These are phyloP conservation scores for Drymonia ruficornis DNA, from an alignment of 2,888 invertebrate species.

Conservation along the genomic window DNA sequence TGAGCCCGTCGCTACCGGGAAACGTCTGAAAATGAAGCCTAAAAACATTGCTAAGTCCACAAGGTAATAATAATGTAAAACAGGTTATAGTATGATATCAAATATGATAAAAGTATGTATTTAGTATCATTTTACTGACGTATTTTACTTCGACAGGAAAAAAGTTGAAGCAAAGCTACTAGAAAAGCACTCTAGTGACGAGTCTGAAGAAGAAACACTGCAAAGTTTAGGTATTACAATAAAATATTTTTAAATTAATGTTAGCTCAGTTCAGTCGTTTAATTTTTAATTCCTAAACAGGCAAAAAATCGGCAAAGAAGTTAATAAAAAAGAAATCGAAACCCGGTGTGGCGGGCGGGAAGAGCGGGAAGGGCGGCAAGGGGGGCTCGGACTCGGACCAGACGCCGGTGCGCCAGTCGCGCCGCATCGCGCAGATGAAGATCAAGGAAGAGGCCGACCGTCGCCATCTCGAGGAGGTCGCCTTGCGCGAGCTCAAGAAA, in stretches of 20 bases:
- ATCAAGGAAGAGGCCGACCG: slow-evolving; percentile 94
- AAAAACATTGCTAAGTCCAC: slow-evolving; percentile 74
- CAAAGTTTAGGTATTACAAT: slow-evolving; percentile 68
- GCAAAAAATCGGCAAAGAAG: slow-evolving; percentile 69
- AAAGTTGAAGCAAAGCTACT: slow-evolving; percentile 83
- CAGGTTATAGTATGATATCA: too few relatives aligned
- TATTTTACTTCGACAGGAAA: slow-evolving; percentile 63
- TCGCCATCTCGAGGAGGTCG: slow-evolving; percentile 90
- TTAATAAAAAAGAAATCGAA: slow-evolving; percentile 48
- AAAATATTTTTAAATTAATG: neutral
- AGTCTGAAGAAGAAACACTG: slow-evolving; percentile 79
- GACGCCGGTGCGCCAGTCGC: slow-evolving; percentile 89
- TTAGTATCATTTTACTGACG: neutral
- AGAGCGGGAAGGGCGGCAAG: slow-evolving; percentile 35
- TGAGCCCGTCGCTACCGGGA: slow-evolving; percentile 69
- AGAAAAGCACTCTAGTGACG: slow-evolving; percentile 80
- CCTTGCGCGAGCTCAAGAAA: slow-evolving; percentile 87
- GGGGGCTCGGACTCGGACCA: slow-evolving; percentile 54
- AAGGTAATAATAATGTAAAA: slow-evolving; percentile 50
- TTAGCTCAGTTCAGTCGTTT: too few relatives aligned
- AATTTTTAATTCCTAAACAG: slow-evolving; percentile 18
- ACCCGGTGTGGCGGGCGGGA: slow-evolving; percentile 38
- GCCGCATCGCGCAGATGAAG: slow-evolving; percentile 94
- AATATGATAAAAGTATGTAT: neutral
- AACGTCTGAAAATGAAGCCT: slow-evolving; percentile 77